These are phyloP conservation scores for Choristoneura rosaceana DNA, from an alignment of 2,888 invertebrate species.

Conservation along the genomic window DNA sequence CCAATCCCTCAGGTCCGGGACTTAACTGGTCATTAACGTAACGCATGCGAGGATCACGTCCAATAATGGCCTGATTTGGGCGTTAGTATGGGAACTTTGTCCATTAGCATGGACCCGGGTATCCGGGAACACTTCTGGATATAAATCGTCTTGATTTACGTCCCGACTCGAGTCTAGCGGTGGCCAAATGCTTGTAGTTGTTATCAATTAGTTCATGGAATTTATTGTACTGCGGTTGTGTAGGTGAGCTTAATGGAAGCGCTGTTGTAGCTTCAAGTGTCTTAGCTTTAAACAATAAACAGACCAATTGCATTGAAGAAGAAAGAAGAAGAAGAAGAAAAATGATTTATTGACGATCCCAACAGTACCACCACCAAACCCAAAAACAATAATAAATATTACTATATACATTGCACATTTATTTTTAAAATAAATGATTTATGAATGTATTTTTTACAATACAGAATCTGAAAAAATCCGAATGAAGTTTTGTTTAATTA, in stretches of 20 bases:
- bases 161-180: conserved; percentile 38
- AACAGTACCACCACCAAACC: too few species aligned
- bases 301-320: too few species aligned
- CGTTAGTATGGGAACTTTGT: conserved; percentile 52
- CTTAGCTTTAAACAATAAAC: too few species aligned
- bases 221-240: conserved; percentile 15
- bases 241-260: not conserved
- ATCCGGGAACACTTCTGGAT: conserved; percentile 33
- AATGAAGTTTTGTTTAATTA: too few species aligned
- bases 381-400: too few species aligned
- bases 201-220: conserved; percentile 37
- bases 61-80: conserved; percentile 50
- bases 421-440: too few species aligned
- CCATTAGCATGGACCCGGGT: conserved; percentile 53
- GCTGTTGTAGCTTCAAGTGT: too few species aligned
- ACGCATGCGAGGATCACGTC: conserved; percentile 37
- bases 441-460: too few species aligned
- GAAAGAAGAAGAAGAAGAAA: too few species aligned
- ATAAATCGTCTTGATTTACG: conserved; percentile 68
- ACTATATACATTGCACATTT: too few species aligned
- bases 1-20: conserved; percentile 27
- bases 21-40: conserved; percentile 52
- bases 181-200: conserved; percentile 27
- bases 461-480: too few species aligned
- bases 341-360: too few species aligned